Evolutionary conservation across 2,888 invertebrate genomes (phyloP).

Genomic region (Ornithoptera alexandrae): DNA sequence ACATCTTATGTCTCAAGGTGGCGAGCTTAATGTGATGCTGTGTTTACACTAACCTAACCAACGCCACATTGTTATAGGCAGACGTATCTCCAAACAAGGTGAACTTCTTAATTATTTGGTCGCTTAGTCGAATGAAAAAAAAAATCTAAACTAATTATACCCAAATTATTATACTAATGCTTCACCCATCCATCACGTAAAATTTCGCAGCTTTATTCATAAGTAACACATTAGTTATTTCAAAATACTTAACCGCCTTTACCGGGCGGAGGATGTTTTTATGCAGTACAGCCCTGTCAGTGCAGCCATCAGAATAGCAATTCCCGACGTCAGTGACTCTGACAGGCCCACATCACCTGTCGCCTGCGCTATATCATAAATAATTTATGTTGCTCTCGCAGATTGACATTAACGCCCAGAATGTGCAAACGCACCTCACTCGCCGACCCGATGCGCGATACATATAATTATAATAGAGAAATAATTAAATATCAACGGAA

Average conservation of each 20-base stretch:
- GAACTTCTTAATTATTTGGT: too few relatives aligned
- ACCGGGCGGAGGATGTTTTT: neutral
- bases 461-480: slow-evolving; percentile 20
- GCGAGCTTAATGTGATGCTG: too few relatives aligned
- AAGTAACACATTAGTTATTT: neutral
- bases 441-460: neutral
- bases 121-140: too few relatives aligned
- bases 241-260: neutral
- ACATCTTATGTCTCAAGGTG: too few relatives aligned
- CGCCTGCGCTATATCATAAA: slow-evolving; percentile 19
- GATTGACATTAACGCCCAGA: slow-evolving; percentile 23
- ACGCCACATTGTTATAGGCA: too few relatives aligned
- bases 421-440: slow-evolving; percentile 15
- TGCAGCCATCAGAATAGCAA: slow-evolving; percentile 4
- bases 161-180: neutral
- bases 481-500: slow-evolving; percentile 22
- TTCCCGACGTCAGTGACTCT: slow-evolving; percentile 11
- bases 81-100: too few relatives aligned
- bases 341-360: slow-evolving; percentile 22
- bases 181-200: neutral
- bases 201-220: neutral
- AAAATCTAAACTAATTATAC: neutral
- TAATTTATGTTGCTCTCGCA: slow-evolving; percentile 20
- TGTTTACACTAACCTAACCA: too few relatives aligned
- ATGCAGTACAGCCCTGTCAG: neutral